Evolutionary conservation across 2,113 vertebrate species (phyloP).

Genomic region (Cathartes aura): DNA sequence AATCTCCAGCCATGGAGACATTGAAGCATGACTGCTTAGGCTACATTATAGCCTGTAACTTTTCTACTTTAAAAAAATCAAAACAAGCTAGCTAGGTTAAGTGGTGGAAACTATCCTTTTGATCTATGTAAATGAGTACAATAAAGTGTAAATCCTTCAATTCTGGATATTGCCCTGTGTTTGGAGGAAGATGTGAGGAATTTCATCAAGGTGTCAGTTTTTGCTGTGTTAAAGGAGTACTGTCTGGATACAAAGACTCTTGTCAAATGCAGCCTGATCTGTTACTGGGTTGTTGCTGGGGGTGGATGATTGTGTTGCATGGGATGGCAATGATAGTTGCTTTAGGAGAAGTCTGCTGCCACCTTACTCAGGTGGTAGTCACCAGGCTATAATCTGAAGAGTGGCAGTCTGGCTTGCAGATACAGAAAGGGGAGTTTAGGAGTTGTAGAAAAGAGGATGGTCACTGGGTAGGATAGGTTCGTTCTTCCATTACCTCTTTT

Average conservation of each 20-base stretch:
- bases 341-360: not conserved
- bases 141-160: constrained; percentile 72
- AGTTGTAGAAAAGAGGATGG: not conserved
- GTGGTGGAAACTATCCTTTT: constrained; percentile 11
- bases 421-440: not conserved
- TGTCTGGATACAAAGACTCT: not conserved
- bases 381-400: not conserved
- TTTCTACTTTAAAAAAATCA: constrained; percentile 65
- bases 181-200: not conserved
- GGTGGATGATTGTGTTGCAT: not conserved
- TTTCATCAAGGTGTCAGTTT: not conserved
- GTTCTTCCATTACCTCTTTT: not conserved
- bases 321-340: not conserved
- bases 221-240: not conserved
- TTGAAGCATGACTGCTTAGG: constrained; percentile 30
- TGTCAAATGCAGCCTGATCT: not conserved
- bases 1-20: not conserved
- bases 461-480: not conserved
- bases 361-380: not conserved
- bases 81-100: constrained; percentile 43
- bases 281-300: not conserved
- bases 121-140: constrained; percentile 63
- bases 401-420: not conserved
- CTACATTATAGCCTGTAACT: constrained; percentile 62
- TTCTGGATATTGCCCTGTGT: not conserved